These are phyloP conservation scores for Rhamnusium bicolor DNA, from an alignment of 2,888 invertebrate species.

Conservation along the genomic window DNA sequence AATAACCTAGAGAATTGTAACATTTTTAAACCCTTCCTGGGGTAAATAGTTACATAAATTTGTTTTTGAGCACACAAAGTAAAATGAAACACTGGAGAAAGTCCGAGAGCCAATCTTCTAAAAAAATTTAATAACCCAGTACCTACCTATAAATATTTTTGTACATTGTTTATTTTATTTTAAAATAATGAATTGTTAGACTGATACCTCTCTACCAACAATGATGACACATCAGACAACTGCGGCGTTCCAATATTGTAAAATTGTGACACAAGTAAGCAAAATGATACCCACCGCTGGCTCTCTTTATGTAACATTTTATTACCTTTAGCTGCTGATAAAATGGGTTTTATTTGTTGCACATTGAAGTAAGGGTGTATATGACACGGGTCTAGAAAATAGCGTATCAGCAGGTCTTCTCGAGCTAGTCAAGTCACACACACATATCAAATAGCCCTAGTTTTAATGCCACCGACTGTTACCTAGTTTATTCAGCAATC, in stretches of 20 bases:
- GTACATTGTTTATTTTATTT: too few species aligned
- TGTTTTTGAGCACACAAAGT: too few species aligned
- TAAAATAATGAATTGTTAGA: too few species aligned
- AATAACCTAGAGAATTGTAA: too few species aligned
- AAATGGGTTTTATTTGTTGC: constrained; percentile 37
- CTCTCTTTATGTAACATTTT: constrained; percentile 33
- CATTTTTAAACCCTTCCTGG: too few species aligned
- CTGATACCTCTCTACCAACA: background rate
- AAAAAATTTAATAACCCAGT: too few species aligned
- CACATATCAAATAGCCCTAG: constrained; percentile 52
- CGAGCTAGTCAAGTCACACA: constrained; percentile 37
- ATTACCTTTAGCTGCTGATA: constrained; percentile 19
- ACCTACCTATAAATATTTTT: too few species aligned
- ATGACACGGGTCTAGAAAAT: constrained; percentile 30
- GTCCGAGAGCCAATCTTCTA: too few species aligned
- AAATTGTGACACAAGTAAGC: constrained; percentile 14
- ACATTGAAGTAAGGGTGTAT: constrained; percentile 34
- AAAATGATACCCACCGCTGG: constrained; percentile 10
- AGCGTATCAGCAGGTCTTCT: constrained; percentile 29
- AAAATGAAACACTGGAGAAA: too few species aligned
- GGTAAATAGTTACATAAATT: too few species aligned
- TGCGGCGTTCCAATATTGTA: background rate
- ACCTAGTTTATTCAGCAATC: constrained; percentile 66
- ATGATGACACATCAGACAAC: background rate
- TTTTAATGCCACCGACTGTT: constrained; percentile 64